Conservation (phyloP, 2,113 vertebrate species). For the Peromyscus leucopus region DNA sequence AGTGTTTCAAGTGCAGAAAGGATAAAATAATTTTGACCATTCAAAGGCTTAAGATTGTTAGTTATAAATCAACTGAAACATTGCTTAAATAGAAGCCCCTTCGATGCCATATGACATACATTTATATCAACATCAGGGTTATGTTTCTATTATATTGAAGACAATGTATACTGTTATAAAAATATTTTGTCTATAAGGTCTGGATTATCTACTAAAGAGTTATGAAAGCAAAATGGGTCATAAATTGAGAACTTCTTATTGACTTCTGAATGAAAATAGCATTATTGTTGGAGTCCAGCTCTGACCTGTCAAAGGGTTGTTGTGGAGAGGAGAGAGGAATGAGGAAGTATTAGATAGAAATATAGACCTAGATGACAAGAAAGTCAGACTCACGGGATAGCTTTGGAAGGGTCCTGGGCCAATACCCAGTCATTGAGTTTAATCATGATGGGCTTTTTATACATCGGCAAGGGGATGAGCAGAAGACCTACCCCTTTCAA, state of each 20-base stretch:
- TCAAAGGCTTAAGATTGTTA: neutral
- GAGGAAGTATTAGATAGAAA: too few species aligned
- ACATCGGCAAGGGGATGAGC: too few species aligned
- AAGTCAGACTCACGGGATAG: too few species aligned
- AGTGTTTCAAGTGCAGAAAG: neutral
- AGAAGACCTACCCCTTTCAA: too few species aligned
- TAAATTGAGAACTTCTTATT: neutral
- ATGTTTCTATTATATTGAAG: slow-evolving; percentile 71
- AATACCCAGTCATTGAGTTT: too few species aligned
- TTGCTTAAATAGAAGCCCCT: slow-evolving; percentile 76
- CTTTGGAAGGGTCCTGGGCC: too few species aligned
- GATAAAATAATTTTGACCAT: neutral
- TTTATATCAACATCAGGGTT: slow-evolving; percentile 80
- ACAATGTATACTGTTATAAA: slow-evolving; percentile 76
- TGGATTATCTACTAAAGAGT: slow-evolving; percentile 87
- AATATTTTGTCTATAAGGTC: slow-evolving; percentile 86
- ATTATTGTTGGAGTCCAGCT: neutral
- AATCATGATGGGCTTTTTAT: too few species aligned
- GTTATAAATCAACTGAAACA: neutral
- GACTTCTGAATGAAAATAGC: slow-evolving; percentile 36
- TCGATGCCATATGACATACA: slow-evolving; percentile 72
- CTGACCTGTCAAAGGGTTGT: too few species aligned
- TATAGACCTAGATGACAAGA: too few species aligned
- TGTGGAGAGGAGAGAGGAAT: too few species aligned
- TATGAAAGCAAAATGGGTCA: slow-evolving; percentile 78